Conservation (phyloP, 30 jellyfish, hydroid and myxozoan genomes). For the Euphysa ruthae region DNA sequence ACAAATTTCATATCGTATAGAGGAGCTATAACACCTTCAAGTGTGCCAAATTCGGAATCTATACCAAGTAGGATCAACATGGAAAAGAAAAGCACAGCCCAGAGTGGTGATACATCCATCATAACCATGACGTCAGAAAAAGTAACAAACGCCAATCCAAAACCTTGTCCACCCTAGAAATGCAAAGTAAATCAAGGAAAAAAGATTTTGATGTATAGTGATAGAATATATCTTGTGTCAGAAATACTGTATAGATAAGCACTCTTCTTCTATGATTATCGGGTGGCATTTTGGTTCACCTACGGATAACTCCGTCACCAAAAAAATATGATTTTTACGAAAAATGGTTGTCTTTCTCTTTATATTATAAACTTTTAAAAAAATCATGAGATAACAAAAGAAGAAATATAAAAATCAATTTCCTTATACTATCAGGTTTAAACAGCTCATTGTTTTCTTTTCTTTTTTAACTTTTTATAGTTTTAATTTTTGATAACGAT, state of each 20-base stretch:
- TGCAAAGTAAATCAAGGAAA: not conserved
- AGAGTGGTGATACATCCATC: constrained; percentile 69
- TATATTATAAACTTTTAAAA: too few relatives aligned
- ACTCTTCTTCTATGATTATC: too few relatives aligned
- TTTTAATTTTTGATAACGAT: too few relatives aligned
- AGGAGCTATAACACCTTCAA: constrained; percentile 89
- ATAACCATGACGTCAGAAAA: constrained; percentile 63
- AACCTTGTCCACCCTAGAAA: constrained; percentile 79
- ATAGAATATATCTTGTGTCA: not conserved
- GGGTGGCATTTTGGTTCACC: too few relatives aligned
- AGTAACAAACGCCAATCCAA: constrained; percentile 91
- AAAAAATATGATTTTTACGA: too few relatives aligned
- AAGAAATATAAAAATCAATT: too few relatives aligned
- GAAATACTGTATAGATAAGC: not conserved
- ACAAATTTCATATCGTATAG: constrained; percentile 67
- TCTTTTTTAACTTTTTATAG: too few relatives aligned
- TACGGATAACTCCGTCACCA: too few relatives aligned
- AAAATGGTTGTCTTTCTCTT: too few relatives aligned
- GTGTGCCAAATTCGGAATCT: constrained; percentile 88
- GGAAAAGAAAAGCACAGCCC: constrained; percentile 71
- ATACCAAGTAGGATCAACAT: constrained; percentile 82
- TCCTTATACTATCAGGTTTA: too few relatives aligned
- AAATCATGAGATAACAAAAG: too few relatives aligned
- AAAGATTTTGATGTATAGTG: not conserved
- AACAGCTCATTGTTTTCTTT: too few relatives aligned